Evolutionary conservation across 2,113 vertebrate genomes (phyloP), one percentile per base, ranked within the genome.

Genomic region (Pteropus alecto): DNA sequence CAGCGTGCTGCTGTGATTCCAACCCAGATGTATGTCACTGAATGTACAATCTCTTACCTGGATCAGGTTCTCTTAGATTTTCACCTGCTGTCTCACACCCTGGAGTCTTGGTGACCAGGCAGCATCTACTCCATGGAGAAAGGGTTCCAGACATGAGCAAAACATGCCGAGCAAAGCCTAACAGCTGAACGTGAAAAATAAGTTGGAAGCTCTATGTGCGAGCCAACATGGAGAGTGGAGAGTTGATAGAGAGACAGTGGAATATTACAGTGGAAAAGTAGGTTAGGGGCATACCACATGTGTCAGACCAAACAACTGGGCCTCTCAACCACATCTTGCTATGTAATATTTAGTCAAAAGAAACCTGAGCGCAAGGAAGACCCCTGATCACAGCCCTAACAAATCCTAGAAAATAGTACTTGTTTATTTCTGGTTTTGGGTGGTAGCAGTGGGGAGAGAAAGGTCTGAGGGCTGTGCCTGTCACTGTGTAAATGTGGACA

Each of bases 401-500:
- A 41, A 54, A 51, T 97, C 94, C 95, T 98, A 96, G 95, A 95
- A 97, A 97, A 65, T 12, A 11, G 68, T 65, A 22, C 90, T n/a
- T 30, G 22, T 22, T 97, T 51, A 12, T 67, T 81, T 76, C 81
- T 67, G 6, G 26, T 24, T 7, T 0, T 54, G 92, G 6, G 11
- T 8, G 3, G 35, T 15, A 43, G 48, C 12, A 5, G 5, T 14
- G 3, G 8, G n/a, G 24, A 60, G 43, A 28, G 5, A 18, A 0
- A 3, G 30, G 7, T n/a, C 65, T 7, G 46, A 46, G 41, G 33
- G 11, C 18, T 35, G 8, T 30, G n/a, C n/a, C 24, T 12, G 3
- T 70, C 18, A 3, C 35, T 11, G 6, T 63, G 48, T 35, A 18
- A 26, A 35, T 12, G 13, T 5, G n/a, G 51, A 48, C 24, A 28